phyloP scores from a whole-genome alignment of 92 coral and sea anemone species.

The Actinernus sp. region DNA sequence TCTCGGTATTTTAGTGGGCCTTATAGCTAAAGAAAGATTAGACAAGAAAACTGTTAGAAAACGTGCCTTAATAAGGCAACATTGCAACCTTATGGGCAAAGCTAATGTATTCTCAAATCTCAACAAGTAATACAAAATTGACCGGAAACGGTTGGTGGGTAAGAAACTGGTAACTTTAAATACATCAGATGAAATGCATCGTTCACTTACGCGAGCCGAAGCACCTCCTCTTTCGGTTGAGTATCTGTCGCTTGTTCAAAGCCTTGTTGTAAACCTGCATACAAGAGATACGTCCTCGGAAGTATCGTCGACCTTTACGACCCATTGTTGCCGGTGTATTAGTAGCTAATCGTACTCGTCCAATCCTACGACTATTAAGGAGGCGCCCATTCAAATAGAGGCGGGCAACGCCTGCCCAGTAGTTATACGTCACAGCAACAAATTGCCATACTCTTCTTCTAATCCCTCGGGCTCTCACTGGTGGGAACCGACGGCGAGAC shows the following conservation, averaged over 20 bases:
- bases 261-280: constrained; percentile 72
- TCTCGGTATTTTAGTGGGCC: not conserved
- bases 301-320: constrained; percentile 52
- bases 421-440: constrained; percentile 67
- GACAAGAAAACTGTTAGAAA: not conserved
- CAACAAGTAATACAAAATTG: too few species aligned
- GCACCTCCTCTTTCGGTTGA: constrained; percentile 44
- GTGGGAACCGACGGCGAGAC: constrained; percentile 38
- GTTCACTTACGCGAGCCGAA: constrained; percentile 31
- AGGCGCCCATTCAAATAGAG: constrained; percentile 53
- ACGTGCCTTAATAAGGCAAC: too few species aligned
- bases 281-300: constrained; percentile 74
- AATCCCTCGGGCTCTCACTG: constrained; percentile 41
- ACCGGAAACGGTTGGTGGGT: too few species aligned
- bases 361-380: constrained; percentile 42
- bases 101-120: too few species aligned
- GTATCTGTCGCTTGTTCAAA: constrained; percentile 52
- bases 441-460: constrained; percentile 45
- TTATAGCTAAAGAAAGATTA: not conserved
- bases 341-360: constrained; percentile 71
- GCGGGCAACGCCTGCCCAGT: constrained; percentile 60
- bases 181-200: too few species aligned
- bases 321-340: constrained; percentile 72
- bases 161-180: too few species aligned
- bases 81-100: too few species aligned